Percentiles rank a stretch among this genome's conserved stretches.
phyloP scores from a whole-genome alignment of 2,113 vertebrate genomes.

The Tetrao urogallus region DNA sequence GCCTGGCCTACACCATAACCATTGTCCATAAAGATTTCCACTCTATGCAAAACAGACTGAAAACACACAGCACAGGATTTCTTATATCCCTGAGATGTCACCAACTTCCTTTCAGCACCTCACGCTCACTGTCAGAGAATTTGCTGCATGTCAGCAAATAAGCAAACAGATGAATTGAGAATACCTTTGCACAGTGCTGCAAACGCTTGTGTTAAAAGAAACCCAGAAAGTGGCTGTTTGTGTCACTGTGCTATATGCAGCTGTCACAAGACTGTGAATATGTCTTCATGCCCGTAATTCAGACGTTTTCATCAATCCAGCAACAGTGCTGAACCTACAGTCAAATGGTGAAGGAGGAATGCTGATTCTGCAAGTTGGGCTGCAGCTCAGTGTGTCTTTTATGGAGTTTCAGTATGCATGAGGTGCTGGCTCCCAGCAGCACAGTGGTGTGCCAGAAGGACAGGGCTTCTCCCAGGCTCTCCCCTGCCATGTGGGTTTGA shows the following conservation, averaged over 20 bases:
- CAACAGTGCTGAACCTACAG: neutral
- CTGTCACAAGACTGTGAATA: neutral
- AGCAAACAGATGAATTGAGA: neutral
- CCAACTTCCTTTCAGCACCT: neutral
- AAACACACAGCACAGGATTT: neutral
- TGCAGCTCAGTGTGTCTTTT: neutral
- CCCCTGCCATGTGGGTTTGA: neutral
- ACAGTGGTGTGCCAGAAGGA: neutral
- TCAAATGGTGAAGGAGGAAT: neutral
- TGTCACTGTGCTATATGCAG: accelerated
- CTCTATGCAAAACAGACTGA: neutral
- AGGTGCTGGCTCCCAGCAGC: too few species aligned
- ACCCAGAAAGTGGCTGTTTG: neutral
- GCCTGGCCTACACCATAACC: neutral
- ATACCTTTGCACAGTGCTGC: neutral
- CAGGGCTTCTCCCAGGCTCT: neutral
- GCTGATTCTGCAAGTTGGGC: neutral
- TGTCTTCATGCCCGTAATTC: neutral
- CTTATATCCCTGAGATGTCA: neutral
- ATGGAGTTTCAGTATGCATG: neutral
- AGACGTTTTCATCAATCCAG: neutral
- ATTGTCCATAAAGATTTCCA: neutral
- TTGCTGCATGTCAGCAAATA: neutral
- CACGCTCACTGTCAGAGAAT: neutral
- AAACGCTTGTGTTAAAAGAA: neutral